These are phyloP conservation scores for Alexandromys fortis DNA, from an alignment of 2,113 vertebrate species.

Conservation along the genomic window DNA sequence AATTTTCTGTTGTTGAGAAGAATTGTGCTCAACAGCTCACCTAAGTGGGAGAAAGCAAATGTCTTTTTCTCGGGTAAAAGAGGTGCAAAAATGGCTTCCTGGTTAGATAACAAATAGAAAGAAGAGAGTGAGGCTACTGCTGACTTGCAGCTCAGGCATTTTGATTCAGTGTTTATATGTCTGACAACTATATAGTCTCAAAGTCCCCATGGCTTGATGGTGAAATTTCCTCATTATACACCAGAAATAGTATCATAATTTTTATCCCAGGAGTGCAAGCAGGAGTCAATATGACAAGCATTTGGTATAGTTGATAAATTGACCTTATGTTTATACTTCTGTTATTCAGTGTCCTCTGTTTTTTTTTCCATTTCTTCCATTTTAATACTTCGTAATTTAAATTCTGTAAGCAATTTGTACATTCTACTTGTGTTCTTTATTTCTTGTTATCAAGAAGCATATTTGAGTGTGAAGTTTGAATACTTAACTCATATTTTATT, in stretches of 20 bases:
- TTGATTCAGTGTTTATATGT: not conserved
- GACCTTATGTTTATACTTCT: not conserved
- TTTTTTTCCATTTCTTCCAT: not conserved
- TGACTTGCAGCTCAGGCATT: not conserved
- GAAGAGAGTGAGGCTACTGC: not conserved
- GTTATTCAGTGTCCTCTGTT: not conserved
- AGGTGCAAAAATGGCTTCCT: not conserved
- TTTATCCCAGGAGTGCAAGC: not conserved
- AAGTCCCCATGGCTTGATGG: not conserved
- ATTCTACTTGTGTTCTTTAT: not conserved
- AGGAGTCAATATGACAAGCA: not conserved
- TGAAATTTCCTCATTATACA: not conserved
- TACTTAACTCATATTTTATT: not conserved
- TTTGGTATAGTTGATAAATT: not conserved
- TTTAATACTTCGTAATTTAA: not conserved
- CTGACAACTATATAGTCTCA: not conserved
- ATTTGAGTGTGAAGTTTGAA: not conserved
- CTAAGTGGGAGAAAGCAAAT: not conserved
- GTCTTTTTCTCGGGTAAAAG: not conserved
- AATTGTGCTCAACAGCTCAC: not conserved
- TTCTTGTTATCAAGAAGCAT: not conserved
- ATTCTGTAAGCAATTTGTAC: not conserved
- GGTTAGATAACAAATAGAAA: not conserved
- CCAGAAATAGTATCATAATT: not conserved
- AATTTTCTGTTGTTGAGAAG: not conserved